Base-by-base conservation (phyloP, 2,888 invertebrate species). In the Apotomis capreana region DNA sequence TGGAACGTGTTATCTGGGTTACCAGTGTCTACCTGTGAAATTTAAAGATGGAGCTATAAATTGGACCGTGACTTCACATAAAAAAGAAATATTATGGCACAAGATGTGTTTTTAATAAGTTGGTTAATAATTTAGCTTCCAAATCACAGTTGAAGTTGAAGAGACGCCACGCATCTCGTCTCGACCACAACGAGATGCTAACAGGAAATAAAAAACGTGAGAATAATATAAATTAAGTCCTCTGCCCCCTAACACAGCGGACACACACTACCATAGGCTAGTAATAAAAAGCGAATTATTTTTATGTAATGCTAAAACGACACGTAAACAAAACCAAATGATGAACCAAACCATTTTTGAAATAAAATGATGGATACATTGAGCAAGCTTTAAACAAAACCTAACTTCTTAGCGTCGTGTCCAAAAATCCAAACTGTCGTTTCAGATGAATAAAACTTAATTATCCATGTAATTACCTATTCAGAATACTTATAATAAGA, bases 131-230 rank as follows among this genome's bases (percentile, higher is more conserved):
- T 68, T 68, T 62, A 71, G 67, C 49, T 51, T 36, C 67, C 71
- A 55, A 68, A 71, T 75, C 70, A 62, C 57, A 61, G 70, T 68
- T 40, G 59, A 57, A 49, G 61, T 46, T 40, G 69, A 73, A 52
- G 64, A 55, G 74, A 73, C 73, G 75, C 73, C 55, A 62, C 68
- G 60, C 26, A 49, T 69, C 57, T 69, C 68, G 62, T 58, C 72
- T 57, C 63, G 77, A 77, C 77, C 78, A 80, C 76, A 76, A 79
- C 78, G 77, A 85, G 83, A 85, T 83, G 81, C 85, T 81, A 88
- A 86, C 86, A 89, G 91, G 91, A 92, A 90, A 91, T 88, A 88
- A 89, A 87, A 89, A 86, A 87, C 89, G 91, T 91, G 92, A 91
- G 91, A 91, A 90, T 90, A 88, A 89, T 91, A 91, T 89, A 91